phyloP scores from a whole-genome alignment of 2,888 invertebrate species.

The Tholera decimalis region DNA sequence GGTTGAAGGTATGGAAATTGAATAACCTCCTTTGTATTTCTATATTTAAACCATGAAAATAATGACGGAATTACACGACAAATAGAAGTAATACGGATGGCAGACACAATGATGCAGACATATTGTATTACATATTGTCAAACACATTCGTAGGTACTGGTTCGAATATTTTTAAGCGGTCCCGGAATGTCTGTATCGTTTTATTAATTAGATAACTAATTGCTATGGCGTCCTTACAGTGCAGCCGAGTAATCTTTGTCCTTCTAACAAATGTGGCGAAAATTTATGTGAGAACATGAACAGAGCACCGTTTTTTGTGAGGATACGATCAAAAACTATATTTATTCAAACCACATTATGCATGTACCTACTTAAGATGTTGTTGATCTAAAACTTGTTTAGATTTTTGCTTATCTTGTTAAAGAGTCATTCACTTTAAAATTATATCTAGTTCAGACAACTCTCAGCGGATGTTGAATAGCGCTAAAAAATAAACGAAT shows the following conservation, averaged over 20 bases:
- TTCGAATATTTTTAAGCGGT: neutral
- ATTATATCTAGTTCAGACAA: constrained; percentile 35
- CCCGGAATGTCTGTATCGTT: constrained; percentile 22
- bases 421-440: constrained; percentile 35
- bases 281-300: constrained; percentile 17
- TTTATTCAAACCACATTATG: neutral
- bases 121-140: neutral
- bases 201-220: constrained; percentile 25
- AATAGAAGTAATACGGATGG: too few species aligned
- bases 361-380: neutral
- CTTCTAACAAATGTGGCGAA: constrained; percentile 13
- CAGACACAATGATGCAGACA: too few species aligned
- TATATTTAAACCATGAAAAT: too few species aligned
- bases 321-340: neutral
- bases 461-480: constrained; percentile 30
- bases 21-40: neutral
- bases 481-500: constrained; percentile 24
- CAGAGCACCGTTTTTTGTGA: neutral
- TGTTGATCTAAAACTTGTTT: constrained; percentile 24
- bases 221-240: constrained; percentile 14
- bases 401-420: constrained; percentile 34
- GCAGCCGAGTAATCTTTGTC: constrained; percentile 44
- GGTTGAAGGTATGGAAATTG: constrained; percentile 23
- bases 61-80: neutral
- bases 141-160: neutral